Evolutionary conservation across 2,797 vertebrate species (phyloP), one percentile per base, ranked within the genome.

Genomic region (Enteromius unitaeniatus): DNA sequence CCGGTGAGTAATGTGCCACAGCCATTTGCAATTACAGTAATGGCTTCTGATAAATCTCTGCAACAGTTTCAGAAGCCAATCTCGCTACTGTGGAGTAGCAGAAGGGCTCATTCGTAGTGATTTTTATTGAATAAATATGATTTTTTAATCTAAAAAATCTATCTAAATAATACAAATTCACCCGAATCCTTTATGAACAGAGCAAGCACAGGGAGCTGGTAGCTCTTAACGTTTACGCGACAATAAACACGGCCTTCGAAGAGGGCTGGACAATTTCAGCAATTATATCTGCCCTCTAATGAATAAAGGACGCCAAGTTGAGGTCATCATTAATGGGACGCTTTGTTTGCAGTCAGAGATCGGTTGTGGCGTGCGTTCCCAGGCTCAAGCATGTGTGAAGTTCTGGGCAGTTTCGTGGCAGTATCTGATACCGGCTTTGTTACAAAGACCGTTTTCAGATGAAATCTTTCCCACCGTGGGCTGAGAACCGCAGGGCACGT

Each of bases 1-100:
- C 86, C 53, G 31, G 76, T 87, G 88, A 89, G 78, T 89, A 87
- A 89, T 86, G 86, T 72, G 83, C 70, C 80, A 84, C 80, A 81
- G 78, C 82, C 88, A 83, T 67, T 86, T 75, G 86, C 88, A 89
- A 89, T 89, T 87, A 89, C 82, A 81, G 84, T 89, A 89, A 89
- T 87, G 84, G 86, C 60, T 79, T 87, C 84, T 86, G 82, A 89
- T 87, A 87, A 87, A 87, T 89, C 84, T 75, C 42, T 40, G 42
- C 53, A 84, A 68, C 82, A 74, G 73, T 84, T 79, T 78, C 40
- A 83, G 73, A 74, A 76, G 10, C 82, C 6, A 68, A 11, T 58
- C 67, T 68, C 42, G 6, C 53, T 17, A 14, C 45, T 53, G 76
- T 74, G 74, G 62, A 34, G 28, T 34, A 9, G 8, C 14, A 19